These are phyloP conservation scores for Lypha dubia DNA, from an alignment of 2,888 invertebrate species.

Conservation along the genomic window DNA sequence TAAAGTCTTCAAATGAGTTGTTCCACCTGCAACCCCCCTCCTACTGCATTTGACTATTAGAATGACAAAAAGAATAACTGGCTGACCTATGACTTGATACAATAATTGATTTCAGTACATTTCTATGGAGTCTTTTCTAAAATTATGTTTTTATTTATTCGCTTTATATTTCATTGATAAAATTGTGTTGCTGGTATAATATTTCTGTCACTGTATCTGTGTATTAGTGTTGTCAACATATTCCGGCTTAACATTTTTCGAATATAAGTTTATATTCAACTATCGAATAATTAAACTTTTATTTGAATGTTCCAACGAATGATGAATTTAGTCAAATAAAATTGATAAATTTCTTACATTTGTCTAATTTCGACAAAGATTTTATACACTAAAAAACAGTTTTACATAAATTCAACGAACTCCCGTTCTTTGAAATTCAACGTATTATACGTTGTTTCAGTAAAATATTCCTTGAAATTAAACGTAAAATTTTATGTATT, in stretches of 20 bases:
- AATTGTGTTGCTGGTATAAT: slow-evolving; percentile 25
- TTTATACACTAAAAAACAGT: too few relatives aligned
- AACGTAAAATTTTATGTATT: too few relatives aligned
- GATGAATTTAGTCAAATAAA: too few relatives aligned
- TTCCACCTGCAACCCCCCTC: not conserved
- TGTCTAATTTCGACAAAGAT: too few relatives aligned
- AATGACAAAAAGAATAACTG: slow-evolving; percentile 20
- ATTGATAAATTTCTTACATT: too few relatives aligned
- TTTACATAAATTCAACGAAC: too few relatives aligned
- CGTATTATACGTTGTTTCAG: too few relatives aligned
- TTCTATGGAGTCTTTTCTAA: slow-evolving; percentile 6
- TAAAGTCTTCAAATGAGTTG: slow-evolving; percentile 16
- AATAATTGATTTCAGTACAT: slow-evolving; percentile 65
- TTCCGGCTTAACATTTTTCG: not conserved
- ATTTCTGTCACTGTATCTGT: not conserved
- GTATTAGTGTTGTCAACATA: too few relatives aligned
- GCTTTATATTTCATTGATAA: slow-evolving; percentile 53
- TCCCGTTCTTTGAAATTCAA: too few relatives aligned
- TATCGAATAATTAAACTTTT: too few relatives aligned
- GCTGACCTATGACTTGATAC: slow-evolving; percentile 63
- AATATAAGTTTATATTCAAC: not conserved
- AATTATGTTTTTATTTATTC: slow-evolving; percentile 14
- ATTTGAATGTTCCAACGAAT: too few relatives aligned
- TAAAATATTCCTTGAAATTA: too few relatives aligned
- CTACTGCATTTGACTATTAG: not conserved